These are phyloP conservation scores for Chrysomallon squamiferum DNA, from an alignment of 1,140 invertebrate genomes.

Conservation along the genomic window DNA sequence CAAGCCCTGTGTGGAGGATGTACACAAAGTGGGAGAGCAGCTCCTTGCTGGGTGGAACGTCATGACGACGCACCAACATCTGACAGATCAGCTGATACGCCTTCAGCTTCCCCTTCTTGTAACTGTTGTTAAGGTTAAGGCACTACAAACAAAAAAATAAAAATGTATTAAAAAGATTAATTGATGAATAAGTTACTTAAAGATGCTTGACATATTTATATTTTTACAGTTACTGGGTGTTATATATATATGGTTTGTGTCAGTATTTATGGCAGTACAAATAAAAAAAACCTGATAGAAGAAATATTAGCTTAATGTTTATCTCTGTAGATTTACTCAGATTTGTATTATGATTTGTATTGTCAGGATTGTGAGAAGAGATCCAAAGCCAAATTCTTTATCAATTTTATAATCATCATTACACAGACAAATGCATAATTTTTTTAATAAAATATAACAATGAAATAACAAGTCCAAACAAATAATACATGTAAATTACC, in stretches of 20 bases:
- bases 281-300: no score
- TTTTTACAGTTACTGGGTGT: not conserved
- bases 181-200: not conserved
- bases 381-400: no score
- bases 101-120: conserved; percentile 76
- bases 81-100: conserved; percentile 82
- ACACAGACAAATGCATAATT: no score
- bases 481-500: no score
- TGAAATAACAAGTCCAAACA: no score
- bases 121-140: conserved; percentile 49
- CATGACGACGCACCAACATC: conserved; percentile 70
- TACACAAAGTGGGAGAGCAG: conserved; percentile 89
- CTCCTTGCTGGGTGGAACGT: conserved; percentile 70
- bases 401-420: no score
- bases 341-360: no score
- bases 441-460: no score
- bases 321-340: no score
- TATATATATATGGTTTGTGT: not conserved
- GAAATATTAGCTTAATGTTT: no score
- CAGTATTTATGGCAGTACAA: not conserved
- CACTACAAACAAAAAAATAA: conserved; percentile 39
- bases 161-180: no score
- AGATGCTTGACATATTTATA: not conserved
- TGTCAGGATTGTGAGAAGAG: no score
- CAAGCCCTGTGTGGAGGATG: conserved; percentile 80